Base-by-base conservation (phyloP, 2,797 vertebrate genomes). In the Betta splendens region DNA sequence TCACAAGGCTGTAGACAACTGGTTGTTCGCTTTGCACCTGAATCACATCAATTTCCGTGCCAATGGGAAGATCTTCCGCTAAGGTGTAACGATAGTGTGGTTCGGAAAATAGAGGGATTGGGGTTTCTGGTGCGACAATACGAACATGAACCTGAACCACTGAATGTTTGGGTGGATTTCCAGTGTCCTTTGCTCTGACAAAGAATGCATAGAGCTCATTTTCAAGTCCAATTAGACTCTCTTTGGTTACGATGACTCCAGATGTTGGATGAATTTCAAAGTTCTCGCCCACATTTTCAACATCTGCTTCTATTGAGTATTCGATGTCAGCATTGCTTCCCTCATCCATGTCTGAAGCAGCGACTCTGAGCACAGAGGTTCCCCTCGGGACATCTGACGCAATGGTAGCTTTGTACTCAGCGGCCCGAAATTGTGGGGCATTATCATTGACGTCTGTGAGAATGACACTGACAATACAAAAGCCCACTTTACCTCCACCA, bases 391-490 rank as follows among this genome's bases (percentile, higher is more conserved):
- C 92, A 40, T 90, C 88, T n/a, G 97, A 96, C 7, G 93, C 91
- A 3, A 97, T 89, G 42, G 93, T 95, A 28, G 94, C 93, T 87
- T 93, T 94, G 64, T 98, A 99, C 25, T 92, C 94, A 2, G 88
- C 87, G 51, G 95, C 95, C 73, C 94, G 93, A 75, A 99, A 99
- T n/a, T 96, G 94, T 11, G 98, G 98, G n/a, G 92, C 87, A 5
- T 99, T 99, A 73, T 99, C 98, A 54, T 99, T 99, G 81, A 94
- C 91, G 59, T 99, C 98, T 5, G 96, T 99, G 47, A 99, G 92
- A 80, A 99, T 98, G 17, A 99, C 94, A 70, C 95, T 99, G 73
- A 99, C 79, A 3, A 91, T 90, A 77, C 94, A 96, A 80, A 99
- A 99, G 23, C 94, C 95, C 9, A 98, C 95, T 89, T 95, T 98